Evolutionary conservation across 2,888 invertebrate genomes (phyloP), one percentile per base, ranked within the genome.

Genomic region (Quadriops clusia): DNA sequence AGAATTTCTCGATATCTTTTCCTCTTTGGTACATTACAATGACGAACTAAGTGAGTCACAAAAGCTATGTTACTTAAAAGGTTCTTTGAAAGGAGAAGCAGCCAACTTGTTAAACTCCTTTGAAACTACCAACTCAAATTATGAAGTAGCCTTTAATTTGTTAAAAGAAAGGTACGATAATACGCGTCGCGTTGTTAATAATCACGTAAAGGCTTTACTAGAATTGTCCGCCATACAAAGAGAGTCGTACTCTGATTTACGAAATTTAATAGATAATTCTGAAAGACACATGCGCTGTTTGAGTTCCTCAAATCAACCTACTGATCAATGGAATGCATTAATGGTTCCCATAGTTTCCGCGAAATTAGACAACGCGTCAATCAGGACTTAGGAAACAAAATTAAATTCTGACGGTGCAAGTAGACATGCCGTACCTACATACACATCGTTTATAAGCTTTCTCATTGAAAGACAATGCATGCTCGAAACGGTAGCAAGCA

Each of bases 61-160:
- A 18, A 18, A 18, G 18, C 18, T 18, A 8, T 18, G 18, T n/a
- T 18, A 18, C 18, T 18, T 18, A 18, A 18, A 18, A n/a, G 18
- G n/a, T 18, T 18, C 18, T 8, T 18, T 18, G n/a, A 18, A 18
- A 18, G 18, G n/a, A 8, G 18, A 18, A 18, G 18, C 18, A n/a
- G 7, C n/a, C 18, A 18, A 18, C 18, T 7, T 18, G 7, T 8
- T 18, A 18, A 18, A 18, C 7, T 18, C 18, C 7, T 18, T 18
- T 7, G 18, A 18, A 18, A n/a, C 18, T 8, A 18, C 18, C 7
- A n/a, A 18, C 18, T 8, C 18, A 7, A 18, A 18, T 18, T 18
- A 18, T 18, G 18, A 18, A n/a, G 18, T 18, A 7, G 18, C 18
- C 7, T 18, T 18, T 8, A 18, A n/a, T 8, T n/a, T 18, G 7